Conservation (phyloP, 2,888 invertebrate species). For the Sarcophaga carnaria region DNA sequence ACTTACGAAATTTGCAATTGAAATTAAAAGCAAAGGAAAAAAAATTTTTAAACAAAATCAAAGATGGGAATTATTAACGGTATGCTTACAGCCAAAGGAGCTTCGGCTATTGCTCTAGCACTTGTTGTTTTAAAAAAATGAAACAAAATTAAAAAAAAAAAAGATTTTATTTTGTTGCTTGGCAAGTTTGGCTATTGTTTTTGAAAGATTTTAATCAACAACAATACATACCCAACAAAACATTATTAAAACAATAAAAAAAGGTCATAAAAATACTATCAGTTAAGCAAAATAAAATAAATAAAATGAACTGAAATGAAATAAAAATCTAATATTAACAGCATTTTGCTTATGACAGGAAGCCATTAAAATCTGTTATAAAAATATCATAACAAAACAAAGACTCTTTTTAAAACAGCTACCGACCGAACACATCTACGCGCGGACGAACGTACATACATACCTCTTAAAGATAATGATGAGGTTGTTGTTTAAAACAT, state of each 20-base stretch:
- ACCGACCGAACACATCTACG: background rate
- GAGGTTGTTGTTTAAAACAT: constrained; percentile 25
- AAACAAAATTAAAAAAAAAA: no score
- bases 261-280: background rate
- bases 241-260: no score
- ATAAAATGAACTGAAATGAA: no score
- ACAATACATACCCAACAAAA: background rate
- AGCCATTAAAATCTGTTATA: constrained; percentile 60
- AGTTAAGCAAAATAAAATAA: constrained; percentile 16
- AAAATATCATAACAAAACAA: background rate
- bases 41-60: no score
- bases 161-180: no score
- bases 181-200: no score
- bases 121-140: no score
- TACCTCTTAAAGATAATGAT: constrained; percentile 23
- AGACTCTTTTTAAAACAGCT: background rate
- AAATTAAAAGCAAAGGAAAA: no score
- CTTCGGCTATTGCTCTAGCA: no score
- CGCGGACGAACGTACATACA: background rate
- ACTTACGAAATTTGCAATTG: no score
- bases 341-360: constrained; percentile 61
- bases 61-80: no score
- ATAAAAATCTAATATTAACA: constrained; percentile 38
- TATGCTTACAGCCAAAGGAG: no score
- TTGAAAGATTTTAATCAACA: background rate